Percentiles rank a stretch among this genome's conserved stretches.
Conservation (phyloP, 2,888 invertebrate genomes). For the Coelogynopora nodosa region DNA sequence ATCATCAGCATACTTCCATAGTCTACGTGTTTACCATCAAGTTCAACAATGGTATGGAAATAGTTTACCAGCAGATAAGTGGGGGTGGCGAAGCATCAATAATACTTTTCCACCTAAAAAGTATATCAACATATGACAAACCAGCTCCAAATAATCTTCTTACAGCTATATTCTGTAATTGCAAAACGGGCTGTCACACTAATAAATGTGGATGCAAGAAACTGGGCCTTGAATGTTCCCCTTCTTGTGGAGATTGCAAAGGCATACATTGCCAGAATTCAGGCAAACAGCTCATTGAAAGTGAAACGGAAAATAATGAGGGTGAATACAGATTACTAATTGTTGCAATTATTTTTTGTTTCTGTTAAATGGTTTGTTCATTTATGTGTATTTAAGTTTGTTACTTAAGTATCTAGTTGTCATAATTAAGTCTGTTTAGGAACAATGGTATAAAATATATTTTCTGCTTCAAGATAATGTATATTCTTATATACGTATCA, state of each 20-base stretch:
- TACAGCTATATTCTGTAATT: conserved; percentile 49
- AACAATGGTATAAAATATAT: not conserved
- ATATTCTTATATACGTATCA: too few relatives aligned
- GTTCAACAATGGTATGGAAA: conserved; percentile 48
- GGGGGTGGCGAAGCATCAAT: conserved; percentile 47
- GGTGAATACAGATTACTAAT: not conserved
- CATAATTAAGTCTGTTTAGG: not conserved
- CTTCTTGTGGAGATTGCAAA: conserved; percentile 43
- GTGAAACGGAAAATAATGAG: conserved; percentile 8
- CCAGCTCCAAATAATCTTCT: conserved; percentile 50
- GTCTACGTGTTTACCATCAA: conserved; percentile 49
- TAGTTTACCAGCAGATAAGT: conserved; percentile 38
- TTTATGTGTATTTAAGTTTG: not conserved
- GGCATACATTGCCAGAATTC: conserved; percentile 45
- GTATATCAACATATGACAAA: conserved; percentile 40
- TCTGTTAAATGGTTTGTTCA: conserved; percentile 5
- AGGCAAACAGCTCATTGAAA: not conserved
- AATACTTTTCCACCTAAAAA: conserved; percentile 44
- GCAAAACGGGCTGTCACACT: conserved; percentile 47
- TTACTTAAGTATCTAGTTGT: not conserved
- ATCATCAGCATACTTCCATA: conserved; percentile 49
- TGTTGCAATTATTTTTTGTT: conserved; percentile 2
- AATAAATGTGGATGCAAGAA: conserved; percentile 47
- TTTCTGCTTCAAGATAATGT: not conserved
- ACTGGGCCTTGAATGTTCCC: conserved; percentile 44